Evolutionary conservation across 2,888 invertebrate genomes (phyloP).

Genomic region (Heliconius charithonia): DNA sequence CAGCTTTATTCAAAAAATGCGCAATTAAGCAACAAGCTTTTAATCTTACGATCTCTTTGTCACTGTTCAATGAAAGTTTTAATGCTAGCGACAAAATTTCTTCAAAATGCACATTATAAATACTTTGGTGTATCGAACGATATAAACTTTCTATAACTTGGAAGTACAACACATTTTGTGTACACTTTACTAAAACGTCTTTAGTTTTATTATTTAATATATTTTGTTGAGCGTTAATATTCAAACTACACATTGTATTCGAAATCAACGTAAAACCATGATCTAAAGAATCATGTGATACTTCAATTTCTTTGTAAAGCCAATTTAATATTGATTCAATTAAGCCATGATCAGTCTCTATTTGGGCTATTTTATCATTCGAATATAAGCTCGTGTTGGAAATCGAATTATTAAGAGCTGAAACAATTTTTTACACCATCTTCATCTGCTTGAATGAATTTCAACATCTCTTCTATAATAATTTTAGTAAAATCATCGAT

Average conservation of each 20-base stretch:
- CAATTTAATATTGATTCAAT: conserved; percentile 70
- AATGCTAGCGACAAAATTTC: conserved; percentile 67
- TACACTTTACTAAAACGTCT: conserved; percentile 60
- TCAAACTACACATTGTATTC: conserved; percentile 67
- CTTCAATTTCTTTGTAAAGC: conserved; percentile 64
- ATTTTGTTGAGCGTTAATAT: conserved; percentile 62
- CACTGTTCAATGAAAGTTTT: conserved; percentile 65
- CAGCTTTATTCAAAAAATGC: conserved; percentile 84
- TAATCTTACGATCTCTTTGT: conserved; percentile 61
- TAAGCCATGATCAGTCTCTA: conserved; percentile 75
- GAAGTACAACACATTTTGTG: conserved; percentile 62
- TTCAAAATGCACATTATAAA: conserved; percentile 63
- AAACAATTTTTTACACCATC: conserved; percentile 66
- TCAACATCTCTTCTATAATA: conserved; percentile 74
- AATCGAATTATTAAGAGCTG: conserved; percentile 66
- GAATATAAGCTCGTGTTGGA: conserved; percentile 67
- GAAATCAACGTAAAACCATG: conserved; percentile 68
- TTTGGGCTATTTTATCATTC: conserved; percentile 66
- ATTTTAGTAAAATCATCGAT: conserved; percentile 77
- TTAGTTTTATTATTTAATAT: conserved; percentile 62
- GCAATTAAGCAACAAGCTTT: conserved; percentile 80
- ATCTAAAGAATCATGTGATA: conserved; percentile 55
- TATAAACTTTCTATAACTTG: conserved; percentile 81
- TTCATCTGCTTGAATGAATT: conserved; percentile 60
- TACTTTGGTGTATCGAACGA: conserved; percentile 71